Evolutionary conservation across 2,797 vertebrate species (phyloP), one percentile per base, ranked within the genome.

Genomic region (Argya squamiceps): DNA sequence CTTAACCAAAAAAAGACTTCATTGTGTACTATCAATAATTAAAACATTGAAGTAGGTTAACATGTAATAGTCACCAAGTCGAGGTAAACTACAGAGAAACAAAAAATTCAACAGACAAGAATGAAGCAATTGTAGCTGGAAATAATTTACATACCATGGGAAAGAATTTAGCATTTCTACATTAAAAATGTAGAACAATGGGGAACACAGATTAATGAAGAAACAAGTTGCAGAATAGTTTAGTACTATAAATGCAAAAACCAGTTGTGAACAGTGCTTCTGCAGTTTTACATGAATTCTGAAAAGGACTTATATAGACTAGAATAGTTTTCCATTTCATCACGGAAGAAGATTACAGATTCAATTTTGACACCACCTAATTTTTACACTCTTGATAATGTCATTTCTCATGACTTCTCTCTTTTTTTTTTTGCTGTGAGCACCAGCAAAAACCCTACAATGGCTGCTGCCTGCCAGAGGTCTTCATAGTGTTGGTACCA

Each of bases 1-100:
- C 92, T 97, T 92, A 93, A 95, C 41, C 47, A 92, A 97, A 93
- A 96, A 89, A 97, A 81, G 69, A 63, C 47, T 95, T 60, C 65
- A 79, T 36, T 55, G n/a, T 62, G 67, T 69, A 86, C 64, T 36
- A 88, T 93, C 73, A 96, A 98, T 97, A 93, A 95, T 92, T 97
- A 88, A 95, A 94, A 56, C 52, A 79, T 63, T 58, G 44, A 93
- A 95, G 43, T 65, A 83, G 80, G 92, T 88, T 65, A 83, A 58
- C 55, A 67, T 53, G 46, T 59, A 96, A 91, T 83, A 92, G 85
- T 70, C 59, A 75, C 24, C 74, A 81, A 85, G 64, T 67, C 94
- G 59, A 95, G 58, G 36, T 82, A 75, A 91, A 91, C 68, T 77
- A 46, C 0, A 47, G 12, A 47, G 34, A 78, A 44, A 52, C 46